Conservation (phyloP, 2,888 invertebrate genomes). For the Drosophila birchii region DNA sequence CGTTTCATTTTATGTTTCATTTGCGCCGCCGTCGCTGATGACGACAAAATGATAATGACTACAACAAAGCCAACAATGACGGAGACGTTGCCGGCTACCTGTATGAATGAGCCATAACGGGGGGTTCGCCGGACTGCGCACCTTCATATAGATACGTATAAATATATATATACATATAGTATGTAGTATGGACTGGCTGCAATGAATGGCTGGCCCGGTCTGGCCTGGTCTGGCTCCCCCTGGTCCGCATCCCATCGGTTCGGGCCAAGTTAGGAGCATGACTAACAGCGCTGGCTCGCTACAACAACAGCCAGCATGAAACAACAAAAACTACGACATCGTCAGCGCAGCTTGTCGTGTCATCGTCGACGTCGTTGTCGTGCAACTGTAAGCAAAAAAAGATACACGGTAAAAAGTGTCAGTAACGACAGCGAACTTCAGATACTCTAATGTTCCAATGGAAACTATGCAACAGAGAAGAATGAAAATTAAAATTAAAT, state of each 20-base stretch:
- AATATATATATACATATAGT: background rate
- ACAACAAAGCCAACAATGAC: constrained; percentile 45
- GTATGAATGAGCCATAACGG: constrained; percentile 70
- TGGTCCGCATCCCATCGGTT: constrained; percentile 35
- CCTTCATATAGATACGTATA: constrained; percentile 12
- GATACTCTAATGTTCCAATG: constrained; percentile 9
- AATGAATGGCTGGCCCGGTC: constrained; percentile 62
- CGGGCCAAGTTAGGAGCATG: constrained; percentile 76
- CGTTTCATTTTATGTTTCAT: constrained; percentile 81
- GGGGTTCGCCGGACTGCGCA: constrained; percentile 20
- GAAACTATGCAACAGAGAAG: no score
- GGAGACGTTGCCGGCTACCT: constrained; percentile 60
- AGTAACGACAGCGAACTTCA: constrained; percentile 10
- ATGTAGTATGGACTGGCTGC: constrained; percentile 50
- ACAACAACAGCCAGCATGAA: constrained; percentile 53
- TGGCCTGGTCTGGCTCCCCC: constrained; percentile 19
- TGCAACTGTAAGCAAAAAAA: constrained; percentile 54
- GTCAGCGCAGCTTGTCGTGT: constrained; percentile 70
- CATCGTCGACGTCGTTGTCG: constrained; percentile 64
- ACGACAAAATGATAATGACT: constrained; percentile 80
- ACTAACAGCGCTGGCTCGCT: constrained; percentile 77
- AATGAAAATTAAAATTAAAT: background rate
- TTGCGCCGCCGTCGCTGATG: constrained; percentile 77
- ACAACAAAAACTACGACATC: constrained; percentile 53
- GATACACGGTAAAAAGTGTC: constrained; percentile 4